A percentile compares a stretch with the other conserved stretches of the same genome.
Evolutionary conservation across 2,888 invertebrate species (phyloP).

Genomic region (Tipula unca): DNA sequence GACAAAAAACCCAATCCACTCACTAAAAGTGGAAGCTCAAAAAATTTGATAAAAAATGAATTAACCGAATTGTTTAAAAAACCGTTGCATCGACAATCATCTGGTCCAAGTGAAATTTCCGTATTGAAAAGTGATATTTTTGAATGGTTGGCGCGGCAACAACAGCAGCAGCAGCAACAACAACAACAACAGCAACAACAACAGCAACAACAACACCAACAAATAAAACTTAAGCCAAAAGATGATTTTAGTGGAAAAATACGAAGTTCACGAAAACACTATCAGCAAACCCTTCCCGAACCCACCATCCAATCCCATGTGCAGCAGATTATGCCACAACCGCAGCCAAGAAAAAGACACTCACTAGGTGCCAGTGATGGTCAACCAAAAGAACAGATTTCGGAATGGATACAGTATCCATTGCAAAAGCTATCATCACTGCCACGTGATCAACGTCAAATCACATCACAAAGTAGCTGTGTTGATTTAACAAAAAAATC

Average conservation of each 20-base stretch:
- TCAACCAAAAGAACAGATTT: slow-evolving; percentile 29
- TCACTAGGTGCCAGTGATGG: slow-evolving; percentile 38
- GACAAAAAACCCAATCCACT: slow-evolving; percentile 27
- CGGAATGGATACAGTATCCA: slow-evolving; percentile 41
- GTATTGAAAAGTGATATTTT: slow-evolving; percentile 40
- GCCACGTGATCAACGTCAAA: slow-evolving; percentile 30
- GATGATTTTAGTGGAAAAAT: slow-evolving; percentile 23
- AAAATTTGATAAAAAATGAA: slow-evolving; percentile 31
- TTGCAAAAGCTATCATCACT: slow-evolving; percentile 36
- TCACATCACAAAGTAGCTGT: slow-evolving; percentile 29
- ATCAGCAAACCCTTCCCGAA: background rate
- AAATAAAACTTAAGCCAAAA: slow-evolving; percentile 26
- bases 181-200: slow-evolving; percentile 38
- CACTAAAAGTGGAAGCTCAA: background rate
- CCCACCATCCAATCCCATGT: background rate
- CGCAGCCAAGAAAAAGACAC: slow-evolving; percentile 38
- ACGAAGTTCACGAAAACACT: background rate
- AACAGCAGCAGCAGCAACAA: too few species aligned
- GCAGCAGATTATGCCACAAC: slow-evolving; percentile 27
- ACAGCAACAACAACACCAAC: slow-evolving; percentile 32
- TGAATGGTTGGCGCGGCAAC: slow-evolving; percentile 41
- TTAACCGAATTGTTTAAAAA: slow-evolving; percentile 39
- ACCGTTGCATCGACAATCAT: slow-evolving; percentile 39
- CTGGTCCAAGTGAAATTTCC: slow-evolving; percentile 40
- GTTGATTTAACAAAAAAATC: slow-evolving; percentile 28